Conservation (phyloP, 2,888 invertebrate species). For the Osmoderma eremita region DNA sequence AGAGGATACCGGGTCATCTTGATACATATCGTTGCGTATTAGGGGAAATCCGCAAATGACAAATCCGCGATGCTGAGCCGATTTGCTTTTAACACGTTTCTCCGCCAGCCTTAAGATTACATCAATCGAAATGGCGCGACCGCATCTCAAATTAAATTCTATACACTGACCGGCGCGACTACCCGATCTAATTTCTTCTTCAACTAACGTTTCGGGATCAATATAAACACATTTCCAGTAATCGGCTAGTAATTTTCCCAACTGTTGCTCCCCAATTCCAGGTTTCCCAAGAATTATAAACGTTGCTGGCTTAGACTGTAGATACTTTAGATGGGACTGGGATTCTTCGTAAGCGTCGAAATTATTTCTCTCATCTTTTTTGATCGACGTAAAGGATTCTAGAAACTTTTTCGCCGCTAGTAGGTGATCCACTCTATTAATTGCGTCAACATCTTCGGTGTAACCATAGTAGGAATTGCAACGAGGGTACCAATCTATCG, state of each 20-base stretch:
- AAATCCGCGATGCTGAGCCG: constrained; percentile 71
- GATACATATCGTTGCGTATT: constrained; percentile 64
- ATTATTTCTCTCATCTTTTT: constrained; percentile 25
- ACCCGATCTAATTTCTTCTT: constrained; percentile 69
- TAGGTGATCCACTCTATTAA: constrained; percentile 58
- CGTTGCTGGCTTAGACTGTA: constrained; percentile 67
- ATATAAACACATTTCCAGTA: constrained; percentile 70
- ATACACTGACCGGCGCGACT: constrained; percentile 69
- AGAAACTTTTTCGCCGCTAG: constrained; percentile 46
- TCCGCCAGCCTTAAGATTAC: constrained; percentile 67
- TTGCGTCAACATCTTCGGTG: constrained; percentile 63
- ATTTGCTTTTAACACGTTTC: constrained; percentile 65
- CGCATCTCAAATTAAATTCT: constrained; percentile 68
- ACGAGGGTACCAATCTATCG: constrained; percentile 41
- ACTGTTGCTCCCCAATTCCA: constrained; percentile 64
- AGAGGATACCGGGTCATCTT: constrained; percentile 60
- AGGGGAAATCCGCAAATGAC: constrained; percentile 74
- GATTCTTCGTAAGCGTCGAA: constrained; percentile 66
- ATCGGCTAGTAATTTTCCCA: constrained; percentile 69
- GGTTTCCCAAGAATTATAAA: constrained; percentile 73
- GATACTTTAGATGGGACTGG: constrained; percentile 65
- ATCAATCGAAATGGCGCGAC: constrained; percentile 66
- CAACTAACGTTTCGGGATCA: constrained; percentile 67
- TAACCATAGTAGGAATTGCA: constrained; percentile 63
- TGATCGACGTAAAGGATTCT: constrained; percentile 35